Conservation (phyloP, 2,113 vertebrate species). For the Larimichthys crocea region DNA sequence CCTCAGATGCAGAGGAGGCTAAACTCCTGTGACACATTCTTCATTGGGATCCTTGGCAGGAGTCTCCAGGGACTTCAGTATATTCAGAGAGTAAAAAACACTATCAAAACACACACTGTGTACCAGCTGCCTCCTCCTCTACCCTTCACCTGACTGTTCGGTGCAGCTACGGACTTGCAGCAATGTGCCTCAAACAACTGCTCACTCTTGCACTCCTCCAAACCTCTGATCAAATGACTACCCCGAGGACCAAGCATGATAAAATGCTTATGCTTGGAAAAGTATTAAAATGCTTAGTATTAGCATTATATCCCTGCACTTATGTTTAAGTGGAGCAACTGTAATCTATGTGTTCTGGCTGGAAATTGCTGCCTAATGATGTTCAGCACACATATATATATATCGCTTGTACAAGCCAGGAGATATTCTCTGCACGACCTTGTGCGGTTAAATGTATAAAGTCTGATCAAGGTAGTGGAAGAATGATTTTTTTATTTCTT, state of each 20-base stretch:
- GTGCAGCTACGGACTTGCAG: slow-evolving; percentile 46
- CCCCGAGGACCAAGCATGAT: slow-evolving; percentile 10
- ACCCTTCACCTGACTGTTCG: not conserved
- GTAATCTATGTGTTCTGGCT: not conserved
- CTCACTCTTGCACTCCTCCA: slow-evolving; percentile 26
- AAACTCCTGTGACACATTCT: slow-evolving; percentile 5
- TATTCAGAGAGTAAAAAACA: slow-evolving; percentile 10
- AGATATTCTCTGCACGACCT: slow-evolving; percentile 49
- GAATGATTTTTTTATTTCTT: not conserved
- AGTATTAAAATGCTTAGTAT: slow-evolving; percentile 37
- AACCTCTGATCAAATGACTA: slow-evolving; percentile 48
- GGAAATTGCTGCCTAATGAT: slow-evolving; percentile 1
- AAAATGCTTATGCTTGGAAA: slow-evolving; percentile 47
- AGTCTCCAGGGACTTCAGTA: slow-evolving; percentile 19
- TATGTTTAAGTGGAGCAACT: slow-evolving; percentile 17
- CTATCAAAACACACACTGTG: not conserved
- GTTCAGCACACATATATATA: not conserved
- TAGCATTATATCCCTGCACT: slow-evolving; percentile 10
- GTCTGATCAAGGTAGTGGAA: not conserved
- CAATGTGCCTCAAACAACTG: slow-evolving; percentile 22
- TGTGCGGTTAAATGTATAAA: slow-evolving; percentile 26
- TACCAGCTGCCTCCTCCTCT: not conserved
- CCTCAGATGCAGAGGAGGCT: slow-evolving; percentile 17
- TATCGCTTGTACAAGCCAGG: not conserved
- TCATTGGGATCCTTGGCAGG: slow-evolving; percentile 10